Conservation (phyloP, 2,888 invertebrate species). For the Rhagium mordax region DNA sequence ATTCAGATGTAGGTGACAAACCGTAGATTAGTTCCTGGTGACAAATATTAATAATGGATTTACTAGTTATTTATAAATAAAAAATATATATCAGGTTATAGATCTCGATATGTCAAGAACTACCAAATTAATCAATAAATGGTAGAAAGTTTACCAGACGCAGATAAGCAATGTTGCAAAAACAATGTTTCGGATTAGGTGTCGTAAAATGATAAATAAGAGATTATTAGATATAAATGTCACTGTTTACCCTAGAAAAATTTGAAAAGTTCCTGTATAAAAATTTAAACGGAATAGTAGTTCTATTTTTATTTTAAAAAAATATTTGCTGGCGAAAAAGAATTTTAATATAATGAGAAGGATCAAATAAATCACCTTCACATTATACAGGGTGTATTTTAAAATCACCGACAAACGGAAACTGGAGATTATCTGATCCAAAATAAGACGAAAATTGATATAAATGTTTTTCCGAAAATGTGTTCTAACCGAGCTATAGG, state of each 20-base stretch:
- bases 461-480: no score
- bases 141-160: conserved; percentile 4
- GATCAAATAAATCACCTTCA: not conserved
- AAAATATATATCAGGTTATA: conserved; percentile 1
- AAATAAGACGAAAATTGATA: no score
- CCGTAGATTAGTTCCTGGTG: not conserved
- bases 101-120: conserved; percentile 6
- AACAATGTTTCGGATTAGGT: conserved; percentile 10
- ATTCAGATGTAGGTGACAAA: not conserved
- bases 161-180: conserved; percentile 11
- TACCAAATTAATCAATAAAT: conserved; percentile 1
- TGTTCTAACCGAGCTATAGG: no score
- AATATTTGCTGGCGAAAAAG: not conserved
- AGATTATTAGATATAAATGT: conserved; percentile 11
- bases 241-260: not conserved
- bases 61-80: not conserved
- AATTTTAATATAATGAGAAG: not conserved
- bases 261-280: not conserved
- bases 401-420: no score
- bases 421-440: no score
- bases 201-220: conserved; percentile 6
- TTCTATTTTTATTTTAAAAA: not conserved
- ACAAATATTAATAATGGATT: conserved; percentile 7
- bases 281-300: not conserved
- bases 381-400: no score